Percentiles rank a stretch among this genome's conserved stretches.
Evolutionary conservation across 1,140 invertebrate species (phyloP).

Genomic region (Cotesia typhae): DNA sequence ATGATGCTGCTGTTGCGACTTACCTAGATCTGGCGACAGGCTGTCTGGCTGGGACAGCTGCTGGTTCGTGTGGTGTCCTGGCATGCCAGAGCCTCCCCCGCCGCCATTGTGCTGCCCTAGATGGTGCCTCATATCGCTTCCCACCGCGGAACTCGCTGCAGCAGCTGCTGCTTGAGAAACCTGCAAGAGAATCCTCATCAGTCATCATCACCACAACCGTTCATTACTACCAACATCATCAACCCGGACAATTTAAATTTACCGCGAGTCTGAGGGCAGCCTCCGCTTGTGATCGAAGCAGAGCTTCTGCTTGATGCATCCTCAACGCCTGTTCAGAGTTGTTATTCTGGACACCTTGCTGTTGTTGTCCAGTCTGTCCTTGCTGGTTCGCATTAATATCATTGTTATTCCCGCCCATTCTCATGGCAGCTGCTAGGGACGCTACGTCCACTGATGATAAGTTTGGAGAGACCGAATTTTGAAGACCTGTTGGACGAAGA

Average conservation of each 20-base stretch:
- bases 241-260: conserved; percentile 43
- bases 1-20: conserved; percentile 36
- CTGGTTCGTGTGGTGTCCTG: conserved; percentile 64
- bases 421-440: conserved; percentile 81
- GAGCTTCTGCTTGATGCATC: conserved; percentile 80
- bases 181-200: conserved; percentile 38
- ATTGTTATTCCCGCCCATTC: conserved; percentile 72
- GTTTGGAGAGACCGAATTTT: conserved; percentile 64
- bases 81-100: conserved; percentile 59
- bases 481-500: conserved; percentile 50
- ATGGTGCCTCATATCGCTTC: conserved; percentile 63
- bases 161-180: conserved; percentile 63
- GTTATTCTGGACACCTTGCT: conserved; percentile 68
- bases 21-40: conserved; percentile 64
- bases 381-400: conserved; percentile 65
- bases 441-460: conserved; percentile 75
- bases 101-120: conserved; percentile 62
- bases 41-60: conserved; percentile 63
- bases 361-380: conserved; percentile 66
- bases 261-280: conserved; percentile 82
- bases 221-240: not conserved
- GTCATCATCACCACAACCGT: not conserved
- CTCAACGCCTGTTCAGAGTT: conserved; percentile 75
- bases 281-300: conserved; percentile 83
- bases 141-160: conserved; percentile 61